These are phyloP conservation scores for Setophaga coronata DNA, from an alignment of 2,113 vertebrate species.

Conservation along the genomic window DNA sequence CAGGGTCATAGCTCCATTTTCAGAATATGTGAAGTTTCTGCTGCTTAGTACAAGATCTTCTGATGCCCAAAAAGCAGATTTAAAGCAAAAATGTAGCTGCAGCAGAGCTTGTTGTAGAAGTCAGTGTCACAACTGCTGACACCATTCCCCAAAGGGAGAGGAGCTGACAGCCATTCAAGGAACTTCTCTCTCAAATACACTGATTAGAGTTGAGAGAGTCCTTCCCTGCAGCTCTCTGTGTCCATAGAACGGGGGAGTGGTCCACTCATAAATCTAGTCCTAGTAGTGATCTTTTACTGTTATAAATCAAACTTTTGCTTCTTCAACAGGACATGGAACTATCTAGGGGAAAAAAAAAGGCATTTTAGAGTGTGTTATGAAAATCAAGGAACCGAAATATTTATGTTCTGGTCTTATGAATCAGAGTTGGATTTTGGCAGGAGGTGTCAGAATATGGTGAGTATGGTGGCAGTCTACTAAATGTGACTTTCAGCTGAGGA, in stretches of 20 bases:
- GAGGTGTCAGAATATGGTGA: not conserved
- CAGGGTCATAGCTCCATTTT: not conserved
- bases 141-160: not conserved
- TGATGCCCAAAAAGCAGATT: not conserved
- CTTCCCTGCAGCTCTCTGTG: not conserved
- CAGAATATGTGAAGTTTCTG: not conserved
- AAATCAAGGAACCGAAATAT: constrained; percentile 45
- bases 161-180: not conserved
- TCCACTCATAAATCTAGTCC: not conserved
- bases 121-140: not conserved
- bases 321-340: not conserved
- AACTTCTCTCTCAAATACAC: not conserved
- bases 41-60: not conserved
- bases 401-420: constrained; percentile 29
- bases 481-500: constrained; percentile 17
- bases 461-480: not conserved
- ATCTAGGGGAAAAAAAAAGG: not conserved
- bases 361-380: not conserved
- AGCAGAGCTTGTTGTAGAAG: not conserved
- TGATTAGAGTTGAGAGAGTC: not conserved
- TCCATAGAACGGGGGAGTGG: not conserved
- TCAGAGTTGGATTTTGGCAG: constrained; percentile 25
- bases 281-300: not conserved
- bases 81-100: not conserved
- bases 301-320: not conserved